Base-by-base conservation (phyloP, 2,888 invertebrate genomes). In the Metacarcinus magister region DNA sequence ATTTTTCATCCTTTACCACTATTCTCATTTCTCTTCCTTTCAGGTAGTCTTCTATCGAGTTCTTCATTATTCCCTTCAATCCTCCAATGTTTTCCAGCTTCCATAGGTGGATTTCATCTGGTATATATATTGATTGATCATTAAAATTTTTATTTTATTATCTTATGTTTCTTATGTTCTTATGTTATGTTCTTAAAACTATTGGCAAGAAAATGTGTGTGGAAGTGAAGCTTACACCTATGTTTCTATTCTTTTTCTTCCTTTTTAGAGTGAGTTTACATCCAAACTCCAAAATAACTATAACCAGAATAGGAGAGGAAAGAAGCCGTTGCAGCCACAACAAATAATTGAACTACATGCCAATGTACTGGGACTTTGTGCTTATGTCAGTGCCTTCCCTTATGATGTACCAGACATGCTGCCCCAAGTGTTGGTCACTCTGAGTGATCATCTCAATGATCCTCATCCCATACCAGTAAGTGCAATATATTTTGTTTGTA, bases 401-500 rank as follows among this genome's bases (percentile, higher is more conserved):
- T 99, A 99, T 97, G 98, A 98, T 97, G 98, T 99, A 97, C 98
- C 99, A 97, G 98, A 98, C 97, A 98, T 98, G 97, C 97, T 99
- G 97, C 98, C 99, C 96, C 98, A 98, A 94, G 98, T 99, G 94
- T 98, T 99, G 97, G 98, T 98, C 97, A 98, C 98, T 97, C 98
- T 99, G 75, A 98, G 98, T 96, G 98, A 98, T 16, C 99, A 99
- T 97, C 98, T 99, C 32, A 98, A 98, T 97, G 99, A 99, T 97
- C 99, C 99, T 0, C 99, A 99, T 97, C 99, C 99, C 0, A 98
- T 99, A 97, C 99, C 99, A 97, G 98, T 98, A 97, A 98, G 98
- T 97, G 28, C 8, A n/a, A 28, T 96, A 23, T 48, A 32, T 32
- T 67, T 91, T 54, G 87, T 19, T 92, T 46, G 44, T 28, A 46